These are phyloP conservation scores for Lophius americanus DNA, from an alignment of 2,797 vertebrate genomes.

Conservation along the genomic window DNA sequence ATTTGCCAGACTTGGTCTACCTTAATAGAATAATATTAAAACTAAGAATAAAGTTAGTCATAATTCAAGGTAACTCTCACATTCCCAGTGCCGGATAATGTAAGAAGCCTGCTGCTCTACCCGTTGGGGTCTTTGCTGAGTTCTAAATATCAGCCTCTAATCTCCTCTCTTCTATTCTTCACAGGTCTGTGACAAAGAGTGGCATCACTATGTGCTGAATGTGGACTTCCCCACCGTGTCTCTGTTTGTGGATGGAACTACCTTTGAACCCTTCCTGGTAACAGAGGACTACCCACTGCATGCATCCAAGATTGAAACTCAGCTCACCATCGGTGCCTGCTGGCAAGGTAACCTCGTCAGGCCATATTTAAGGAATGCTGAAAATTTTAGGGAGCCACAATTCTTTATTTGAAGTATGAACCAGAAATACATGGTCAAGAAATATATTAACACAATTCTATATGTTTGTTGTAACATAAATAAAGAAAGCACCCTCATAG, in stretches of 20 bases:
- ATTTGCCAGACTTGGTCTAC: not conserved
- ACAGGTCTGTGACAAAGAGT: conserved; percentile 96
- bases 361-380: not conserved
- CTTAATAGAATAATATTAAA: not conserved
- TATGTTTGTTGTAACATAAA: not conserved
- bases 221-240: conserved; percentile 90
- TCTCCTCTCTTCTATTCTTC: not conserved
- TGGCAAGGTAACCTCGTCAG: conserved; percentile 90
- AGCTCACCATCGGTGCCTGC: conserved; percentile 95
- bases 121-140: not conserved
- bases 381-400: not conserved
- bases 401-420: not conserved
- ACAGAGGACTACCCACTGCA: conserved; percentile 96
- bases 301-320: conserved; percentile 88
- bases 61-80: too few relatives aligned
- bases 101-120: too few relatives aligned
- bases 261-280: conserved; percentile 94
- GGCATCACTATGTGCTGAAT: conserved; percentile 97
- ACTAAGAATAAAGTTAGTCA: not conserved
- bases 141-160: not conserved
- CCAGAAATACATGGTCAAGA: not conserved
- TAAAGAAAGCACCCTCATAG: not conserved
- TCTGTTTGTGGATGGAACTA: conserved; percentile 91
- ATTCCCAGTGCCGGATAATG: not conserved
- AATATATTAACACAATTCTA: not conserved